A percentile compares a stretch with the other conserved stretches of the same genome.
phyloP scores from a whole-genome alignment of 2,113 vertebrate genomes.

The Ceyx melanurus region DNA sequence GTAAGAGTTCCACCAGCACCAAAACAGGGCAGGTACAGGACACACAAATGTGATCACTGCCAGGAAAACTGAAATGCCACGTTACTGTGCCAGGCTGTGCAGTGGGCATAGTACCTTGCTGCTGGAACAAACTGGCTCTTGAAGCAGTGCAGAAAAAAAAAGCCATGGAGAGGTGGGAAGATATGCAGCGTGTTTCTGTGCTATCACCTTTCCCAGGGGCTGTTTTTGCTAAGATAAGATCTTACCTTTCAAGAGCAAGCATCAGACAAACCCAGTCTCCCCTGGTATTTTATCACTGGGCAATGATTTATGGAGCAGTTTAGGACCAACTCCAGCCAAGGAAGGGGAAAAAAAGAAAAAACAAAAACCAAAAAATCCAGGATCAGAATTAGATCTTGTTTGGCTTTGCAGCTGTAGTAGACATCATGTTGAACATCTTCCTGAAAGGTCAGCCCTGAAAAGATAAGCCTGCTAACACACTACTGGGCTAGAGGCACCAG shows the following conservation, averaged over 20 bases:
- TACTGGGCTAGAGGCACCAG: background rate
- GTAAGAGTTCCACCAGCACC: background rate
- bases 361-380: background rate
- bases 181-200: background rate
- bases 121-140: background rate
- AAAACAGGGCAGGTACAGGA: background rate
- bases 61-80: background rate
- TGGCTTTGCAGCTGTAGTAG: background rate
- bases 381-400: background rate
- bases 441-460: background rate
- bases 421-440: background rate
- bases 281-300: background rate
- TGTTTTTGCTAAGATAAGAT: conserved; percentile 19
- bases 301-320: conserved; percentile 6
- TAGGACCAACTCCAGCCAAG: background rate
- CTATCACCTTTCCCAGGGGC: background rate
- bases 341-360: background rate
- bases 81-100: background rate
- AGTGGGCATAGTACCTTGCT: background rate
- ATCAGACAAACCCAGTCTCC: background rate
- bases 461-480: background rate
- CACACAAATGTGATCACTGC: background rate
- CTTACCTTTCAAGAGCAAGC: background rate
- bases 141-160: background rate
- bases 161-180: rapidly evolving